These are phyloP conservation scores for Andricus quercusramuli DNA, from an alignment of 2,888 invertebrate species.

Conservation along the genomic window DNA sequence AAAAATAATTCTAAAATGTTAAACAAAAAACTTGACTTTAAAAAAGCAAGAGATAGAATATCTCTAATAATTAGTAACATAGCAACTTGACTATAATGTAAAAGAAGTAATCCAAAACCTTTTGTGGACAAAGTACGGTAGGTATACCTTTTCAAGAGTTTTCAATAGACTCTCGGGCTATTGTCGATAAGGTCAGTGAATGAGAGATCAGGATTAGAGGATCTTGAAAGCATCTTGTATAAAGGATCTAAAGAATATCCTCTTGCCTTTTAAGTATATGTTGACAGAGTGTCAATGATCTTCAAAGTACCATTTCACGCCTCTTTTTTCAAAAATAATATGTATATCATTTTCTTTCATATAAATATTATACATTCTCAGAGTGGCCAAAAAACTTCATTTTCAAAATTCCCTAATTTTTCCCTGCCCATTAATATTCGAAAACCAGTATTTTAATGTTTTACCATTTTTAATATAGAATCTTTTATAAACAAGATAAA, in stretches of 20 bases:
- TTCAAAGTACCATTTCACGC: neutral
- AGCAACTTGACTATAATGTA: neutral
- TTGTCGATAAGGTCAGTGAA: slow-evolving; percentile 17
- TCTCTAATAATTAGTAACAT: no score
- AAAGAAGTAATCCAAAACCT: neutral
- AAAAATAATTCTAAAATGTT: neutral
- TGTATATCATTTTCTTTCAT: no score
- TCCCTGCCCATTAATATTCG: no score
- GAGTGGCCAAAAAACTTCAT: no score
- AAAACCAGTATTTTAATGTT: no score
- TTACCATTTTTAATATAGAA: no score
- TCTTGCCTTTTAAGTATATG: slow-evolving; percentile 10
- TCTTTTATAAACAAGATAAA: no score
- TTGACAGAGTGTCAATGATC: slow-evolving; percentile 14
- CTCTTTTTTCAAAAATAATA: neutral
- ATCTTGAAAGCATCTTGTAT: neutral
- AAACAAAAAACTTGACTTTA: neutral
- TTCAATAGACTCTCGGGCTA: slow-evolving; percentile 16
- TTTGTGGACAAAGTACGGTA: slow-evolving; percentile 16
- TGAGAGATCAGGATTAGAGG: slow-evolving; percentile 24
- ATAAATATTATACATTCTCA: no score
- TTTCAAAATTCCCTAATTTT: no score
- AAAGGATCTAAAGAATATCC: neutral
- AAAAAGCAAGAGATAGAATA: no score
- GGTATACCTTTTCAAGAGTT: slow-evolving; percentile 22